Conservation (phyloP, 1,140 invertebrate genomes). For the Psilanteris sp. region DNA sequence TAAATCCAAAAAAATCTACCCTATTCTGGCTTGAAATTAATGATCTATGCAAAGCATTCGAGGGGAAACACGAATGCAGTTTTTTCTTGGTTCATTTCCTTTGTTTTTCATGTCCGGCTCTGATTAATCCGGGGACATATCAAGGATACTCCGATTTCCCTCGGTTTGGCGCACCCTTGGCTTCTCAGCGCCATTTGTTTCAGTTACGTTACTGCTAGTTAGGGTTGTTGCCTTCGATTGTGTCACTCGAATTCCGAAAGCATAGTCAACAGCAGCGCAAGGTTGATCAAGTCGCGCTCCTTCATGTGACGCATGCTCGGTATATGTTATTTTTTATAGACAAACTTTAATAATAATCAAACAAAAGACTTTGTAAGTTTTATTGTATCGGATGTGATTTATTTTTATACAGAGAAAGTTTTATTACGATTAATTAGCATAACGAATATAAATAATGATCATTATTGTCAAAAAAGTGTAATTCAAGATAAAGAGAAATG, state of each 20-base stretch:
- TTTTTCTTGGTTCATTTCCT: slow-evolving; percentile 14
- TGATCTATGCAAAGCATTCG: slow-evolving; percentile 3
- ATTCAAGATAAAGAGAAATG: too few relatives aligned
- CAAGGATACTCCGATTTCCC: slow-evolving; percentile 23
- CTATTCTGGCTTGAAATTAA: slow-evolving; percentile 1
- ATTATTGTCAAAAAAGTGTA: too few relatives aligned
- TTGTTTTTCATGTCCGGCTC: slow-evolving; percentile 13
- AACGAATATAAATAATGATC: too few relatives aligned
- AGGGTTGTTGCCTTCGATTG: slow-evolving; percentile 25
- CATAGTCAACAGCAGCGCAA: slow-evolving; percentile 1
- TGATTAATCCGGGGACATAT: slow-evolving; percentile 30
- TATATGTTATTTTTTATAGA: slow-evolving; percentile 17
- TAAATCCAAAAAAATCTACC: slow-evolving; percentile 9
- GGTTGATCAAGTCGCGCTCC: slow-evolving; percentile 10
- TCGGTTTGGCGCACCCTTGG: slow-evolving; percentile 5
- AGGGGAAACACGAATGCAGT: slow-evolving; percentile 11
- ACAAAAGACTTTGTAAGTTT: slow-evolving; percentile 13
- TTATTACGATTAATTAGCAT: too few relatives aligned
- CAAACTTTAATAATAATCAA: not conserved
- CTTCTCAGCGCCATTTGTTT: slow-evolving; percentile 29
- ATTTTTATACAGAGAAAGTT: too few relatives aligned
- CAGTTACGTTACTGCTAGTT: slow-evolving; percentile 16
- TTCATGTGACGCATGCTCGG: slow-evolving; percentile 37
- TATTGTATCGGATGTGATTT: too few relatives aligned
- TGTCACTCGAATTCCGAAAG: slow-evolving; percentile 25